A percentile compares a stretch with the other conserved stretches of the same genome.
Evolutionary conservation across 64 coral and sea anemone genomes (phyloP).

Genomic region (Trachythela sp.): DNA sequence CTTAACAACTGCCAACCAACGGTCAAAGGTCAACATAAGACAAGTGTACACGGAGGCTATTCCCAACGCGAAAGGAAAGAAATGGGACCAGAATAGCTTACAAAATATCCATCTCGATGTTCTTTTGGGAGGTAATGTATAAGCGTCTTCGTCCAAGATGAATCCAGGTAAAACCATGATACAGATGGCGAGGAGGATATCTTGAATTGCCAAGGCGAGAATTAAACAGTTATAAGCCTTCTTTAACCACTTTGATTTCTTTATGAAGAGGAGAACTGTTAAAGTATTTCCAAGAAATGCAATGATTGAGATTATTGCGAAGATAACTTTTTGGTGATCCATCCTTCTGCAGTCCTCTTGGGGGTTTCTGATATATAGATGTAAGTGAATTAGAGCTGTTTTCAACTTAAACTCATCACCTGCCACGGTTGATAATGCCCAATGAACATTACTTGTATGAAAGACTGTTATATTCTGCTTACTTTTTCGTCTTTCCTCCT

Average conservation of each 20-base stretch:
- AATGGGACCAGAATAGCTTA: conserved; percentile 33
- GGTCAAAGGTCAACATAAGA: conserved; percentile 49
- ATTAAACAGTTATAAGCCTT: conserved; percentile 46
- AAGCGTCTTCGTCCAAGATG: not conserved
- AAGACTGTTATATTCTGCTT: no score
- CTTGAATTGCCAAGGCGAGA: conserved; percentile 44
- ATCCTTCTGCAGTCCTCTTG: not conserved
- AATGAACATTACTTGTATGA: no score
- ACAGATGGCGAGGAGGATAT: conserved; percentile 40
- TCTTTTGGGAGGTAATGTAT: conserved; percentile 9
- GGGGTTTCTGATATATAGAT: no score
- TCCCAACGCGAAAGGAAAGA: conserved; percentile 40
- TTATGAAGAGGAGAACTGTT: conserved; percentile 2
- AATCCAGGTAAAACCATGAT: conserved; percentile 34
- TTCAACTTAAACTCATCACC: no score
- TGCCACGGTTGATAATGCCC: no score
- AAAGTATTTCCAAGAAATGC: conserved; percentile 42
- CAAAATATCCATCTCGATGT: conserved; percentile 39
- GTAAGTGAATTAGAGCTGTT: no score
- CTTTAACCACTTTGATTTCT: conserved; percentile 31
- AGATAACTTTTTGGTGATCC: conserved; percentile 11
- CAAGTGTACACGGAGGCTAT: conserved; percentile 44
- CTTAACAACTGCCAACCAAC: conserved; percentile 45
- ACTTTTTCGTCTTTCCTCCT: no score
- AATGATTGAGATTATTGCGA: conserved; percentile 32